Conservation (phyloP, 2,113 vertebrate genomes). For the Empidonax traillii region DNA sequence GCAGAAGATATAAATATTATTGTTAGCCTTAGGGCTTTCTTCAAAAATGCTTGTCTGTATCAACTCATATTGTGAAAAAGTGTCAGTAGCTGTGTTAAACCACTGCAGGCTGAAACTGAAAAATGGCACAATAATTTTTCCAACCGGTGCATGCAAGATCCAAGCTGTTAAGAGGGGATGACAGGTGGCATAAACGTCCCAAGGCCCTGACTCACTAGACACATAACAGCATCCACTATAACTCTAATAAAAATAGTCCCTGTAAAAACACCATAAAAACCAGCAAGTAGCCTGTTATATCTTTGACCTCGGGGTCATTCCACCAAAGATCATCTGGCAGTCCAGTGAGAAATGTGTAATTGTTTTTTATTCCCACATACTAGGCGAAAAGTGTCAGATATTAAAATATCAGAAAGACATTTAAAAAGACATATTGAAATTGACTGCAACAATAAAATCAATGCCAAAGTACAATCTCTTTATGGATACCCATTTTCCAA, state of each 20-base stretch:
- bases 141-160: conserved; percentile 56
- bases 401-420: neutral
- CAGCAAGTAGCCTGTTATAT: conserved; percentile 18
- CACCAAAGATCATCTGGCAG: conserved; percentile 5
- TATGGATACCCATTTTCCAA: neutral
- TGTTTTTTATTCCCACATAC: neutral
- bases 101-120: conserved; percentile 64
- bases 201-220: conserved; percentile 33
- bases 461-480: neutral
- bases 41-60: conserved; percentile 70
- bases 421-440: neutral
- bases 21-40: conserved; percentile 66
- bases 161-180: conserved; percentile 64
- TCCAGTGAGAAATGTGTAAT: neutral
- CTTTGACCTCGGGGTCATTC: conserved; percentile 19
- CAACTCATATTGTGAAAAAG: conserved; percentile 64
- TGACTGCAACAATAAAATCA: neutral
- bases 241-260: conserved; percentile 35
- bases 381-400: neutral
- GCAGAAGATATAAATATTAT: conserved; percentile 72
- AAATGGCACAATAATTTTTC: conserved; percentile 70
- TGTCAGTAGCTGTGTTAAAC: conserved; percentile 58
- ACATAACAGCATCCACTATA: conserved; percentile 5
- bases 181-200: conserved; percentile 56
- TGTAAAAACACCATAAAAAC: neutral